Base-by-base conservation (phyloP, 2,888 invertebrate genomes). In the Azorinus chamasolen region DNA sequence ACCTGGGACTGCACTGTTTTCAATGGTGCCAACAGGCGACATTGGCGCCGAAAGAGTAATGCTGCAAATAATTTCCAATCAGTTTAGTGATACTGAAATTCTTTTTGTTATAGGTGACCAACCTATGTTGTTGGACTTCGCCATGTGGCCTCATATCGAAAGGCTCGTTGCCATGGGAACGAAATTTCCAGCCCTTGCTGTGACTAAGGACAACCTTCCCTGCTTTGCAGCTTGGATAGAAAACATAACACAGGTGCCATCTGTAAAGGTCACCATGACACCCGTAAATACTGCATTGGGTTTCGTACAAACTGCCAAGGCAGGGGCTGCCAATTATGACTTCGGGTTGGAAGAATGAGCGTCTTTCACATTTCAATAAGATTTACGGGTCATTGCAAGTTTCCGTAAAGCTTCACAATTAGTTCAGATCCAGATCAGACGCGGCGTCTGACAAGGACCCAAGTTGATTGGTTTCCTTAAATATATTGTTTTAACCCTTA, bases 121-220 rank as follows among this genome's bases (percentile, higher is more conserved):
- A 5, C 68, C 73, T 0, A 51, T 48, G 20, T 83, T 83, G 75
- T 6, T 84, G 0, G 83, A 84, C 62, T 70, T 75, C n/a, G 24
- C 68, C 39, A 32, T 84, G 20, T 84, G 79, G 79, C 84, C 84
- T 14, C 79, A 81, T 65, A 62, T 69, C 14, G 77, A 83, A 50
- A 58, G 79, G 43, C 27, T 75, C 1, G 43, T 55, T 10, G 48
- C 58, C 22, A 12, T 64, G 10, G 32, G 59, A 14, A 27, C 50
- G 0, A 3, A 51, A 8, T n/a, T 53, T 2, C 57, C 53, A 6
- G 68, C 41, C 10, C 58, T 72, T 4, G 39, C 53, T 0, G 12
- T 84, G 1, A 64, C 72, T 3, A 54, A 51, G 10, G 66, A 55
- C 5, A 45, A 53, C 24, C 72, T 73, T 27, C 73, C 78, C 14